Evolutionary conservation across 2,888 invertebrate genomes (phyloP), one percentile per base, ranked within the genome.

Genomic region (Eudemis profundana): DNA sequence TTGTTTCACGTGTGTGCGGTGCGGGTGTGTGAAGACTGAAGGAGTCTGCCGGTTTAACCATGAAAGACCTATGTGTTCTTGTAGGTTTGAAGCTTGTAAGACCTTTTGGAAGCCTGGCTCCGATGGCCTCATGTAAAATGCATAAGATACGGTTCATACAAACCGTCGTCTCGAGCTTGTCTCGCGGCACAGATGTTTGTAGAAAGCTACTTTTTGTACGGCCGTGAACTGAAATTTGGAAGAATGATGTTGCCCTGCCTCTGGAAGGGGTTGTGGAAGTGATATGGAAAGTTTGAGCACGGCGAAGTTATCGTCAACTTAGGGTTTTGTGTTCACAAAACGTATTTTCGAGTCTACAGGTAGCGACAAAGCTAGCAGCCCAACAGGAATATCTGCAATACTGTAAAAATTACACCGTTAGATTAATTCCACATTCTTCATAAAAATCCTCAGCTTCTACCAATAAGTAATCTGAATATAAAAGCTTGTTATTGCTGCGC

Each of bases 101-200:
- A 17, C 42, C 17, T 44, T 56, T 29, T 27, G 29, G 23, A 27
- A 29, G 15, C 17, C 7, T 10, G 4, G 10, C 1, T 1, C 23
- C 5, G 42, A 17, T 50, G 27, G 42, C 56, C 93, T 94, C 94
- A 94, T 94, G 94, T 93, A 93, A 94, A 94, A 94, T 94, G 94
- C 94, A 94, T 94, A 93, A 93, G 93, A 92, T 92, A 84, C 84
- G 86, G 84, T 85, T 82, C 82, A 70, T 68, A 69, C 72, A 71
- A 74, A 75, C 72, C 74, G 75, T 65, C 80, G 85, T 82, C 86
- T 83, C 86, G 83, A 78, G 81, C 74, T 81, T 78, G 87, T 84
- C 86, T 84, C 85, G 78, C 78, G 85, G 86, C 86, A 85, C 89
- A 86, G 85, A 84, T 85, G 88, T 84, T 81, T 70, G 83, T 85